Percentiles rank a stretch among this genome's conserved stretches.
Evolutionary conservation across 2,797 vertebrate genomes (phyloP).

Genomic region (Eupleurogrammus muticus): DNA sequence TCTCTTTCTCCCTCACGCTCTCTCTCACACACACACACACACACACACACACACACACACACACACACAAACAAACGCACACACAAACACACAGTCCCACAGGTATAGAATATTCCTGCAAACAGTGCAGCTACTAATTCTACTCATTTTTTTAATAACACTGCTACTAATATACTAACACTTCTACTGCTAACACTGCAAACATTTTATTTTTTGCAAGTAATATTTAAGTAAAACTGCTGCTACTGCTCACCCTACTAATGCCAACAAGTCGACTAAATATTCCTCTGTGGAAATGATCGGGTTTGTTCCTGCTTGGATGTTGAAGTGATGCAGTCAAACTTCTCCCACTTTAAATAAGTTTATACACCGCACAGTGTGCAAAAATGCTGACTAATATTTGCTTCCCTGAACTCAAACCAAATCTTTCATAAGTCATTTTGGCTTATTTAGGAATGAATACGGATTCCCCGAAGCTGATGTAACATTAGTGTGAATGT

Average conservation of each 20-base stretch:
- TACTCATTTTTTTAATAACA: background rate
- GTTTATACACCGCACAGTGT: background rate
- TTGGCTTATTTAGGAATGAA: background rate
- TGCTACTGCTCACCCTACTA: too few relatives aligned
- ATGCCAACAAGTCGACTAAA: too few relatives aligned
- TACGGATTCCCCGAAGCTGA: background rate
- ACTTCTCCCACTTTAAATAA: background rate
- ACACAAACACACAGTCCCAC: background rate
- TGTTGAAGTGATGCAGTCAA: background rate
- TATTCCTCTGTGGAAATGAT: background rate
- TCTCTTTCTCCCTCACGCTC: too few relatives aligned
- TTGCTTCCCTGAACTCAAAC: background rate
- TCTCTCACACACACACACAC: background rate
- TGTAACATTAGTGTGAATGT: background rate
- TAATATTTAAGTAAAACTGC: too few relatives aligned
- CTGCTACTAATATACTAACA: background rate
- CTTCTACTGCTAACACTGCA: background rate
- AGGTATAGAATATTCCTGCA: background rate
- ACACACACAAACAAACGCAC: background rate
- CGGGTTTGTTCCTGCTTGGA: background rate
- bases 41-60: background rate
- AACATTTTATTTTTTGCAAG: too few relatives aligned
- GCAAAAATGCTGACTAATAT: too few relatives aligned
- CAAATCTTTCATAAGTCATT: background rate
- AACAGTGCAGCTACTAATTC: background rate